Percentiles rank a stretch among this genome's conserved stretches.
Conservation (phyloP, 2,113 vertebrate species). For the Euleptes europaea region DNA sequence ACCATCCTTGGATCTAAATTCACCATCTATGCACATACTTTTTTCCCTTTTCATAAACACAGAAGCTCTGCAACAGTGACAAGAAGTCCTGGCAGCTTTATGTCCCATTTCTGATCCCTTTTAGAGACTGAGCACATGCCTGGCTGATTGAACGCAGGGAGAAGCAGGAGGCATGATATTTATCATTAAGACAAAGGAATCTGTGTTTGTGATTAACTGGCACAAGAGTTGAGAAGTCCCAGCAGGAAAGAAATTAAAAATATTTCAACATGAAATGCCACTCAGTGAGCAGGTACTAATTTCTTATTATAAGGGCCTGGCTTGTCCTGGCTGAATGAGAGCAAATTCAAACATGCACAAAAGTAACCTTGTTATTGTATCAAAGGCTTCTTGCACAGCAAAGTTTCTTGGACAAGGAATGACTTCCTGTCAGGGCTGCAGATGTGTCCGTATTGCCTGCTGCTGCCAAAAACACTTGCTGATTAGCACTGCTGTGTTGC, state of each 20-base stretch:
- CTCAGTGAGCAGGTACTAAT: slow-evolving; percentile 24
- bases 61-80: background rate
- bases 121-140: background rate
- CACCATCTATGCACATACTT: background rate
- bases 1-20: background rate
- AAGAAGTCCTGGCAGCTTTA: background rate
- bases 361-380: background rate
- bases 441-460: slow-evolving; percentile 10
- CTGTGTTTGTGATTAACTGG: slow-evolving; percentile 10
- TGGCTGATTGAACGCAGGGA: slow-evolving; percentile 3
- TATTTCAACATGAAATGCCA: slow-evolving; percentile 25
- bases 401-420: slow-evolving; percentile 11
- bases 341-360: background rate
- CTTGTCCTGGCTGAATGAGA: background rate
- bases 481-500: slow-evolving; percentile 34
- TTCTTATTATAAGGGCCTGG: background rate
- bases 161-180: background rate
- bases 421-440: slow-evolving; percentile 28
- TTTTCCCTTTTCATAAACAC: background rate
- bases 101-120: background rate
- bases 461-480: slow-evolving; percentile 49
- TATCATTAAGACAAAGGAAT: background rate
- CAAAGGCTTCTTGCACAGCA: background rate
- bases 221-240: background rate
- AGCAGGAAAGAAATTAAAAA: background rate